Evolutionary conservation across 2,888 invertebrate genomes (phyloP), one percentile per base, ranked within the genome.

Genomic region (Trissoscelio sp.): DNA sequence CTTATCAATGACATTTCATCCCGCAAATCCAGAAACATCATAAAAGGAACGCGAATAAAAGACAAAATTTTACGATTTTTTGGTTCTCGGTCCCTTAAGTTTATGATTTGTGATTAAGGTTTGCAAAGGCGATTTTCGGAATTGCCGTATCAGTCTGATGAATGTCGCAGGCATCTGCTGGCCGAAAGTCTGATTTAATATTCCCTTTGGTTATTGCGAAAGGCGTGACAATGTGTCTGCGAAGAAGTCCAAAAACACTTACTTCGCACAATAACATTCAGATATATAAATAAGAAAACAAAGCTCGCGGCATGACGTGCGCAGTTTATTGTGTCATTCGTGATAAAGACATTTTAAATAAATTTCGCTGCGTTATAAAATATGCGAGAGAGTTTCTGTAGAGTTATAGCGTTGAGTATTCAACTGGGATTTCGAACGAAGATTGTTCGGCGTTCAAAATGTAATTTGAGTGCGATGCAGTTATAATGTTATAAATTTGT

Each of bases 231-330:
- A 86, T 84, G 85, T 64, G 83, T 83, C 83, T 83, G 84, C 83
- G 84, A 83, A 84, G 85, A 83, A 84, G 85, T 85, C 86, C 85
- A 85, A 87, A 87, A 87, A 88, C 88, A 88, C 88, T 88, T 88
- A 86, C 83, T 83, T 84, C 62, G 39, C 39, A 53, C 39, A 60
- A 60, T 42, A 20, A 18, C 24, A n/a, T 16, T 6, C 34, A n/a
- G 28, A 39, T 62, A 58, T 18, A 60, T 42, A 53, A 72, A 72
- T 62, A 73, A 73, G 39, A 42, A 62, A 60, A 58, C 48, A 62
- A 73, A 73, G 62, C 48, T 51, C 24, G 44, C 16, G 28, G 0
- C 46, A 11, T 57, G 69, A 69, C 55, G 34, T 4, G 28, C 12
- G 28, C 42, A 51, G 60, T 72, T 53, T 73, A 73, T 46, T 46